Conservation (phyloP, 2,797 vertebrate genomes). For the Gadopsis marmoratus region DNA sequence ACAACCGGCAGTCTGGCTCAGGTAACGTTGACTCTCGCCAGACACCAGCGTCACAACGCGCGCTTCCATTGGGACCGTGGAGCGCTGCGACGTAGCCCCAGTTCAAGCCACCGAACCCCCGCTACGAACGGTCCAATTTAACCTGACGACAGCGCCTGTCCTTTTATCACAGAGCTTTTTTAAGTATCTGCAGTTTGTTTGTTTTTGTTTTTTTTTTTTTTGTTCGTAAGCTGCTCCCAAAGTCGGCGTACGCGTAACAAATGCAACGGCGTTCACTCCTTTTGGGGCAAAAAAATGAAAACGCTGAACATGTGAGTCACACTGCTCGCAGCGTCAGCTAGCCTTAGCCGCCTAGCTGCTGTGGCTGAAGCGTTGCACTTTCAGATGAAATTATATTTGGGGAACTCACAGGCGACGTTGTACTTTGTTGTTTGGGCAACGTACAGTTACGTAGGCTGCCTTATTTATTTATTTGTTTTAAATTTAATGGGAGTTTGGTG, state of each 20-base stretch:
- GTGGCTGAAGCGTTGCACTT: background rate
- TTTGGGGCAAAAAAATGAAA: background rate
- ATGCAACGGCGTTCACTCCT: too few relatives aligned
- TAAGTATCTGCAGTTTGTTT: fast-evolving
- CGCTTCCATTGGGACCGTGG: too few relatives aligned
- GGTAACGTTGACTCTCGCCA: conserved; percentile 67
- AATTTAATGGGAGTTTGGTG: conserved; percentile 42
- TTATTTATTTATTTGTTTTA: conserved; percentile 23
- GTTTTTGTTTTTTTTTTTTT: too few relatives aligned
- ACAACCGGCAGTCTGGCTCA: conserved; percentile 83
- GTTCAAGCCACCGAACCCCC: conserved; percentile 16
- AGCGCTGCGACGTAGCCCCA: too few relatives aligned
- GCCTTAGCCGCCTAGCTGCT: background rate
- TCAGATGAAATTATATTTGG: background rate
- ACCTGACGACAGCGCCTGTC: fast-evolving
- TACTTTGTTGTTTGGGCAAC: background rate
- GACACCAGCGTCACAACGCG: too few relatives aligned
- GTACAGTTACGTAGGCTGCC: background rate
- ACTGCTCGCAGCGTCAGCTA: conserved; percentile 11
- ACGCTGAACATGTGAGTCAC: conserved; percentile 22
- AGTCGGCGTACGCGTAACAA: background rate
- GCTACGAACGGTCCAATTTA: background rate
- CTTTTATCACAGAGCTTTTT: fast-evolving
- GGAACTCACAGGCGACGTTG: too few relatives aligned
- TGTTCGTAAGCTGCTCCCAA: too few relatives aligned